Base-by-base conservation (phyloP, 2,113 vertebrate genomes). In the Serinus canaria region DNA sequence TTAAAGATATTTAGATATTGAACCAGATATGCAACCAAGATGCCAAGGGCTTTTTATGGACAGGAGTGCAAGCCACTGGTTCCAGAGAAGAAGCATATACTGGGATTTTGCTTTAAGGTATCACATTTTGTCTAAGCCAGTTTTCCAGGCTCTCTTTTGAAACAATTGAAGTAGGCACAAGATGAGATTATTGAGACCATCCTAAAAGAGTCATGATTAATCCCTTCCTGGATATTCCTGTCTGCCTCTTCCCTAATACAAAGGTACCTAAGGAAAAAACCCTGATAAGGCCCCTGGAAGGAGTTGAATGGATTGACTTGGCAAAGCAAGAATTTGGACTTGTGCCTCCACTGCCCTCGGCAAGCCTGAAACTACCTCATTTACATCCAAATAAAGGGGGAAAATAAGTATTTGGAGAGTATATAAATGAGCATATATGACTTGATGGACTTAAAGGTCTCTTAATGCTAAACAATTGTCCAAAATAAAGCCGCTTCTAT, bases 351-450 rank as follows among this genome's bases (percentile, higher is more conserved):
- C 30, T 0, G 0, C 52, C 35, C 30, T 77, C 3, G 0, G 55
- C 33, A 90, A 85, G 50, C 13, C 44, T 83, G 33, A 16, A 80
- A 59, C n/a, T 30, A 58, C 43, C 25, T 76, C 37, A 33, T 68
- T 79, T 68, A 79, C 44, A 82, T 59, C 27, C 49, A 95, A 39
- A 23, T 69, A 79, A 72, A 75, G 24, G 39, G 37, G 1, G 28
- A 39, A 94, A 87, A 50, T 2, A 1, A 50, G 25, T 33, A 47
- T 79, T 94, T 58, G 53, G 30, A 46, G 30, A 6, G 9, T 28
- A 17, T 33, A 10, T 62, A 73, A 93, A 44, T 0, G 8, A 25
- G 18, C 4, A 53, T 2, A 6, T 11, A 10, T 0, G 0, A 56
- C 49, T 62, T 37, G 24, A 75, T 39, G 31, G 21, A 37, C 76